A percentile compares a stretch with the other conserved stretches of the same genome.
Evolutionary conservation across 1,140 invertebrate genomes (phyloP).

Genomic region (Lepidurus apus): DNA sequence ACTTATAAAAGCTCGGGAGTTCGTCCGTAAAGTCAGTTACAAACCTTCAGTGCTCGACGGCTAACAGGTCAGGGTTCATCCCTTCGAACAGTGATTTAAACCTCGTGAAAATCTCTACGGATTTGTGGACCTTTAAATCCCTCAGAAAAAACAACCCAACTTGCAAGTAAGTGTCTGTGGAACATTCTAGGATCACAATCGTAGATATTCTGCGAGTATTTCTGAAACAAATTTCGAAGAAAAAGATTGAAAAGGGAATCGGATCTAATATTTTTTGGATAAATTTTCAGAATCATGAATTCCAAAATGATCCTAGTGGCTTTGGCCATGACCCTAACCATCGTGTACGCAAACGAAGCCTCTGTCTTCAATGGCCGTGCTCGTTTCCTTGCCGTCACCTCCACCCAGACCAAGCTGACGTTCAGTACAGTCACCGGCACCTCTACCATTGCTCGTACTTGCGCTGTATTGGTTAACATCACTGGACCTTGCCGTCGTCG

Average conservation of each 20-base stretch:
- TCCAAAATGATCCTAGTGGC: constrained; percentile 1
- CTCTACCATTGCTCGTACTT: constrained; percentile 25
- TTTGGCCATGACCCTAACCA: constrained; percentile 1
- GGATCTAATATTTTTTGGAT: background rate
- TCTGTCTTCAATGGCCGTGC: background rate
- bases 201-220: background rate
- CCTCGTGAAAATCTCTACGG: background rate
- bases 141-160: too few relatives aligned
- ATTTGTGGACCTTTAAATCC: background rate
- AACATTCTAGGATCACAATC: background rate
- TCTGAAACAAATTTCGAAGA: too few relatives aligned
- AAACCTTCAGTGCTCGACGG: background rate
- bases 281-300: background rate
- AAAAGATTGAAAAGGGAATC: too few relatives aligned
- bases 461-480: constrained; percentile 32
- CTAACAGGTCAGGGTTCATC: background rate
- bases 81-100: constrained; percentile 1
- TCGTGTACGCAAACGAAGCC: background rate
- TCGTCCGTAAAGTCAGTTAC: background rate
- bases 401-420: background rate
- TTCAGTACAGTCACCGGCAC: background rate
- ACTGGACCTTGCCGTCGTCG: constrained; percentile 27
- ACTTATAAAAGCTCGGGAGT: constrained; percentile 10
- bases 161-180: background rate
- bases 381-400: background rate